Evolutionary conservation across 2,888 invertebrate genomes (phyloP), one percentile per base, ranked within the genome.

Genomic region (Drosophila eohydei): DNA sequence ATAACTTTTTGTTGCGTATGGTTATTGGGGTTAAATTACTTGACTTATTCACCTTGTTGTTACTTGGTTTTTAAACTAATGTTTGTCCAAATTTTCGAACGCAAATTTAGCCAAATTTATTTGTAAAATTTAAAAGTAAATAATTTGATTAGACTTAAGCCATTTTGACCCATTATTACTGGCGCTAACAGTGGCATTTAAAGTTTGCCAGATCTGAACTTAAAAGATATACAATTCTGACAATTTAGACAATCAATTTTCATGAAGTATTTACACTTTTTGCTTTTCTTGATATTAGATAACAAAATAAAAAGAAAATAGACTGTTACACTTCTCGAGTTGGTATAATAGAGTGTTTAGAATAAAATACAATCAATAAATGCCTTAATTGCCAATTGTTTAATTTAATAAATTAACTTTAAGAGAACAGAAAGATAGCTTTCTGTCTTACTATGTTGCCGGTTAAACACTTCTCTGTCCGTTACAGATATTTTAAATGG

Each of bases 401-500:
- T 26, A 46, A 28, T 46, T 52, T n/a, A 50, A 50, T 41, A 28
- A 64, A 71, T 64, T 16, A 50, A 12, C 38, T 44, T 60, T 21
- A 26, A 21, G 12, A n/a, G 21, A 57, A 40, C 12, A 41, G 28
- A 52, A 41, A 21, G 14, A 40, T 21, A 26, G 11, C 4, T 9
- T 57, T 26, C 11, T 41, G 26, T 26, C 43, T 28, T 46, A 16
- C 40, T 52, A 12, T 41, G n/a, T 9, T 50, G 43, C 4, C 46
- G 28, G 51, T 69, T 52, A 67, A 38, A 46, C 44, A 66, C 16
- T 21, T 61, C 58, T 54, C 44, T 54, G 36, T 40, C 46, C 55
- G 41, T 61, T 58, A 28, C 32, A 58, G 44, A 51, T 61, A 58
- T 30, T 38, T 26, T 32, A 36, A 76, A 71, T 54, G 54, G 73